Conservation (phyloP, 37 sponge, comb jelly and placozoan genomes). For the Halisarca cf. caerulea region DNA sequence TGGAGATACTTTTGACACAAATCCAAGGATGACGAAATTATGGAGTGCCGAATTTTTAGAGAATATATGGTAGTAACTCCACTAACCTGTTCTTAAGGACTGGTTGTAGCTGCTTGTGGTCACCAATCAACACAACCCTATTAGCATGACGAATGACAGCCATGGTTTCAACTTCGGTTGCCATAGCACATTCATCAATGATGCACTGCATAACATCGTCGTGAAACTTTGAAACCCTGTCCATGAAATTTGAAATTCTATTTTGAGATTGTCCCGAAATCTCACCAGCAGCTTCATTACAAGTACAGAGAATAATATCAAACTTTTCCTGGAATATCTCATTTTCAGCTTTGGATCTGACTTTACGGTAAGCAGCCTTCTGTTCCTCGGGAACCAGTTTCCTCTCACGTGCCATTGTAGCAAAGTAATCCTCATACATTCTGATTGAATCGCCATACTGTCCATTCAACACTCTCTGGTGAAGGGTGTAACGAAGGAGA, state of each 20-base stretch:
- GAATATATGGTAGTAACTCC: too few relatives aligned
- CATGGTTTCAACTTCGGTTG: slow-evolving; percentile 61
- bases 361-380: background rate
- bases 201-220: slow-evolving; percentile 28
- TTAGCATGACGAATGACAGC: slow-evolving; percentile 37
- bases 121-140: slow-evolving; percentile 65
- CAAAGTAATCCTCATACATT: background rate
- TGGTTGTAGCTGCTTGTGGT: slow-evolving; percentile 67
- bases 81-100: background rate
- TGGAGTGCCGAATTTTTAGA: too few relatives aligned
- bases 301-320: slow-evolving; percentile 23
- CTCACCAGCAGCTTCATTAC: slow-evolving; percentile 15
- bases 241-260: too few relatives aligned
- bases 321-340: background rate
- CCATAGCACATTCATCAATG: slow-evolving; percentile 69
- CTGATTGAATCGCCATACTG: background rate
- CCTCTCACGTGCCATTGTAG: background rate
- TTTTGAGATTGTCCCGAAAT: too few relatives aligned
- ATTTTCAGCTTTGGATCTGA: background rate
- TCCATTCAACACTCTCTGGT: background rate
- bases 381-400: background rate
- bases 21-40: too few relatives aligned
- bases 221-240: background rate
- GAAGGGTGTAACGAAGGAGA: background rate
- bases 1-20: too few relatives aligned